These are phyloP conservation scores for Tinamus guttatus DNA, from an alignment of 2,113 vertebrate species.

Conservation along the genomic window DNA sequence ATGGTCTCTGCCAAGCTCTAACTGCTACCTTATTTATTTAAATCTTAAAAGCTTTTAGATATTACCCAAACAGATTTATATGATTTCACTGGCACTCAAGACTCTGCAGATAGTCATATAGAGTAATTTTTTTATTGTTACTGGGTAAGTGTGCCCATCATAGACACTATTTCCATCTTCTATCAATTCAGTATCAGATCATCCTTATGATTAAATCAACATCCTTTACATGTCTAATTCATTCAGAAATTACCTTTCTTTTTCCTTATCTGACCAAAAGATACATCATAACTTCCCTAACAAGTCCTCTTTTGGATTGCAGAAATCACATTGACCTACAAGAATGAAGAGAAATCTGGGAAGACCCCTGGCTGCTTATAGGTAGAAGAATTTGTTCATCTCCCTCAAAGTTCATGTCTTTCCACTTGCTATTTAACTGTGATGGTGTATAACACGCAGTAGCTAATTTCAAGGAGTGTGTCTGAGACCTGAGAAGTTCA, in stretches of 20 bases:
- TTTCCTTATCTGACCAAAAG: neutral
- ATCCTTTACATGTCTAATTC: neutral
- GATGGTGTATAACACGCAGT: accelerated
- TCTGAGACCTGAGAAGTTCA: neutral
- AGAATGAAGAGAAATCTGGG: neutral
- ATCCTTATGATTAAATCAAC: neutral
- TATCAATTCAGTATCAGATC: neutral
- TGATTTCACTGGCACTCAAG: neutral
- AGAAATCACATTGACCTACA: neutral
- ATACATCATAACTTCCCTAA: neutral
- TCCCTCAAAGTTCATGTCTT: neutral
- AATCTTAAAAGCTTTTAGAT: neutral
- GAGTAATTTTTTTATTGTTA: neutral
- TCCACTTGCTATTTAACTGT: neutral
- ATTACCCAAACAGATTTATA: neutral
- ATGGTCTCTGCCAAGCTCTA: neutral
- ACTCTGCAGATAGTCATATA: neutral
- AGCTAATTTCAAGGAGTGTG: neutral
- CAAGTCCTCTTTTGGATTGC: neutral
- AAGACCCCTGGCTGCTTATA: neutral
- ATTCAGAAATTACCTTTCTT: neutral
- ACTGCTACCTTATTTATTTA: neutral
- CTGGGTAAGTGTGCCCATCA: neutral
- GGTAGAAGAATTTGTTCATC: neutral
- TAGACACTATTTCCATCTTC: neutral